Evolutionary conservation across 2,888 invertebrate species (phyloP).

Genomic region (Drosophila aldrichi): DNA sequence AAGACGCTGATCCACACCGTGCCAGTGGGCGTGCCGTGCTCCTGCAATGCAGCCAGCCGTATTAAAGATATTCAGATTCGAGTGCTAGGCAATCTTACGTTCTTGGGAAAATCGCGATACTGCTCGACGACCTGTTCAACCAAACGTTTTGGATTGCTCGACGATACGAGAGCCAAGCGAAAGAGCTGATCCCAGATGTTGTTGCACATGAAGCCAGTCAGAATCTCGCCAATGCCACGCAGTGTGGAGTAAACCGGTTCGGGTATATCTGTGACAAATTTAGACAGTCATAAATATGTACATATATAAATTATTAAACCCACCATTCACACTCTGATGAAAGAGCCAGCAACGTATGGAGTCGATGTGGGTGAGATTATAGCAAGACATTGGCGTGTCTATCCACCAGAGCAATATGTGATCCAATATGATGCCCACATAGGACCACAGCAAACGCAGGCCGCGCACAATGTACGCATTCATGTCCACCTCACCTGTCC

Average conservation of each 20-base stretch:
- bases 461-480: slow-evolving; percentile 81
- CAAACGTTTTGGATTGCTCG: slow-evolving; percentile 59
- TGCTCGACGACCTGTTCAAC: slow-evolving; percentile 69
- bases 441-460: slow-evolving; percentile 89
- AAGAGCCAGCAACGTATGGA: slow-evolving; percentile 82
- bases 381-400: slow-evolving; percentile 89
- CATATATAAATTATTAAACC: not conserved
- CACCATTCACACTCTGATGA: slow-evolving; percentile 78
- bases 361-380: slow-evolving; percentile 81
- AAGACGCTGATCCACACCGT: slow-evolving; percentile 86
- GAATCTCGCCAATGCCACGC: slow-evolving; percentile 90
- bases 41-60: slow-evolving; percentile 49
- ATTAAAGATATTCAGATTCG: not conserved
- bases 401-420: slow-evolving; percentile 95
- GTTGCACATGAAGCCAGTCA: slow-evolving; percentile 92
- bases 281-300: no score
- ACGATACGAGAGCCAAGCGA: slow-evolving; percentile 82
- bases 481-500: slow-evolving; percentile 64
- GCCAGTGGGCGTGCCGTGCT: slow-evolving; percentile 81
- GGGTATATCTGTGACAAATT: slow-evolving; percentile 87
- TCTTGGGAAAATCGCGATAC: slow-evolving; percentile 68
- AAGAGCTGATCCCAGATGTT: slow-evolving; percentile 92
- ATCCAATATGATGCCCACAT: slow-evolving; percentile 92
- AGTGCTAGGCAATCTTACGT: slow-evolving; percentile 51
- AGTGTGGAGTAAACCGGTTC: slow-evolving; percentile 90